Percentiles rank a stretch among this genome's conserved stretches.
Evolutionary conservation across 2,113 vertebrate genomes (phyloP).

Genomic region (Chascanopsetta lugubris): DNA sequence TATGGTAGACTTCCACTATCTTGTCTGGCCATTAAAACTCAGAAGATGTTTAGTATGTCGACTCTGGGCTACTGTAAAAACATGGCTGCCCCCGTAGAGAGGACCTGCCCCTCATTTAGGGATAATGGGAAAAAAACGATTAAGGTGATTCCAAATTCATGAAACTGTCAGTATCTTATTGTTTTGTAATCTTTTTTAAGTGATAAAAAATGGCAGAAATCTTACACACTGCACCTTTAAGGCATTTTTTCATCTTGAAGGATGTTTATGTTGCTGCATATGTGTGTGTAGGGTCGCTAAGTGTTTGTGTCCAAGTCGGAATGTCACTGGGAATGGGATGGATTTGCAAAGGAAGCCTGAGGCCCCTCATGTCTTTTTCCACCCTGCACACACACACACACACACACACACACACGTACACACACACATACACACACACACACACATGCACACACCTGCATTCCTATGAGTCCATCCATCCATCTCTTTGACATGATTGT

Average conservation of each 20-base stretch:
- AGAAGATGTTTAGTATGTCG: too few species aligned
- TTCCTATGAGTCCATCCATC: slow-evolving; percentile 72
- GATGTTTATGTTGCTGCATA: slow-evolving; percentile 35
- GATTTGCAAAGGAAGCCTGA: slow-evolving; percentile 78
- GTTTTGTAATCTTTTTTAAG: too few species aligned
- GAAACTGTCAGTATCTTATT: too few species aligned
- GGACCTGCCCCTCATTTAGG: too few species aligned
- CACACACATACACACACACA: slow-evolving; percentile 18
- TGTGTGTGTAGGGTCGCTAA: not conserved
- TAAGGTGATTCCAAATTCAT: too few species aligned
- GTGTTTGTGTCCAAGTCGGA: slow-evolving; percentile 48
- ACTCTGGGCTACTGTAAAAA: too few species aligned
- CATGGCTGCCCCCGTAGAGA: too few species aligned
- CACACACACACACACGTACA: slow-evolving; percentile 24
- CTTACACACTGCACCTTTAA: too few species aligned
- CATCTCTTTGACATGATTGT: slow-evolving; percentile 86
- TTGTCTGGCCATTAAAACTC: too few species aligned
- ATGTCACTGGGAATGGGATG: slow-evolving; percentile 66
- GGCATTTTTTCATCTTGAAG: slow-evolving; percentile 41
- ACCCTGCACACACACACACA: slow-evolving; percentile 11
- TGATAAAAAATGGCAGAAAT: too few species aligned
- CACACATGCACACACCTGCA: slow-evolving; percentile 28
- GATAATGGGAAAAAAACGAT: too few species aligned
- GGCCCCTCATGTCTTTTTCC: slow-evolving; percentile 44
- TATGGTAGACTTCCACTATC: too few species aligned